Percentiles rank a stretch among this genome's conserved stretches.
These are phyloP conservation scores for Cheiracanthium punctorium DNA, from an alignment of 2,888 invertebrate species.

Conservation along the genomic window DNA sequence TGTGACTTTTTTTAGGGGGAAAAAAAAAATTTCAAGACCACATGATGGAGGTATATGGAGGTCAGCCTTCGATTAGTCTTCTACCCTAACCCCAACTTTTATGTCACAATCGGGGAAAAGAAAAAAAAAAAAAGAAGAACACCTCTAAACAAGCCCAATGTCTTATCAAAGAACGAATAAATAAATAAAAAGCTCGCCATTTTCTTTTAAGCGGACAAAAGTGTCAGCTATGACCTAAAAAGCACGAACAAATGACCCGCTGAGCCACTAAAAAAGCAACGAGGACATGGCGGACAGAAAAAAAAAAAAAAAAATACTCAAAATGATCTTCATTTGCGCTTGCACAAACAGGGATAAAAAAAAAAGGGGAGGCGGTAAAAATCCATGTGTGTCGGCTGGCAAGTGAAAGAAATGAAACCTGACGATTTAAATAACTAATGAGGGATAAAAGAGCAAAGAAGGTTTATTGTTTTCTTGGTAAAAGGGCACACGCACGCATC, in stretches of 20 bases:
- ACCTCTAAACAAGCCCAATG: too few relatives aligned
- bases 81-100: neutral
- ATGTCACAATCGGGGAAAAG: neutral
- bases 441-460: neutral
- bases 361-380: neutral
- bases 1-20: too few relatives aligned
- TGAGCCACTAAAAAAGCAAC: slow-evolving; percentile 7
- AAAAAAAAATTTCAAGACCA: neutral
- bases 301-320: neutral
- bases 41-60: neutral
- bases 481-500: too few relatives aligned
- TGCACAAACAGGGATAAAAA: neutral
- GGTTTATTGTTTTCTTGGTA: neutral
- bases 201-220: slow-evolving; percentile 15
- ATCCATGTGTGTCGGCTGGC: too few relatives aligned
- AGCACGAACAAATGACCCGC: slow-evolving; percentile 1
- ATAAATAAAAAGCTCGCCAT: neutral
- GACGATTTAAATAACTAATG: slow-evolving; percentile 3
- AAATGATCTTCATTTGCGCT: neutral
- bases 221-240: slow-evolving; percentile 9
- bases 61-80: slow-evolving; percentile 6
- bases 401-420: neutral
- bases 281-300: slow-evolving; percentile 1
- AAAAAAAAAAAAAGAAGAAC: too few relatives aligned
- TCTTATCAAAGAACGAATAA: too few relatives aligned